Base-by-base conservation (phyloP, 2,888 invertebrate genomes). In the Byasa hedistus region DNA sequence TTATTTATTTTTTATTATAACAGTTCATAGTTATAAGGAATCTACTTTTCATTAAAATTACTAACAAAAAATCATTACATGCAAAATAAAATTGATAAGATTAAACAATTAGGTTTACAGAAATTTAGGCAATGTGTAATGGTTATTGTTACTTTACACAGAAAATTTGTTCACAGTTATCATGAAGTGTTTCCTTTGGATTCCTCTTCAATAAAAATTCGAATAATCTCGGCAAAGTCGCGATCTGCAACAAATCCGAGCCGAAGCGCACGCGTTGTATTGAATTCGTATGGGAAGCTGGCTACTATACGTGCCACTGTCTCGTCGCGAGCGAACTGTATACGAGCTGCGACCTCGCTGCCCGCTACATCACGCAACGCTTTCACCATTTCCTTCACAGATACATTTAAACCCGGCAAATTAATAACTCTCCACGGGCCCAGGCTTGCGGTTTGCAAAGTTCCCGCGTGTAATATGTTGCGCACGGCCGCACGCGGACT, bases 331-430 rank as follows among this genome's bases (percentile, higher is more conserved):
- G 78, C 75, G 67, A 76, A 87, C 22, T 70, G 72, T 17, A 91
- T 82, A 44, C 82, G 78, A 23, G 78, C 74, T 0, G 81, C 83
- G 19, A 73, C 79, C 55, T 72, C 66, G 12, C 77, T 75, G 12
- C 89, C 89, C n/a, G 85, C 86, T 19, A 79, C 83, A 1, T 70
- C 70, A 1, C 77, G 72, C 55, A 90, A 73, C 52, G 88, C 86
- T 22, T 71, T 69, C 57, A 87, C 64, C 84, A 88, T 87, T 17
- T 81, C 82, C 0, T 70, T 68, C 36, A 82, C 85, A 4, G 85
- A 70, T 8, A 85, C 84, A 64, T 79, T 72, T 51, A 90, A 70
- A 21, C 90, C 90, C 2, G 91, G 91, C 63, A 90, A 73, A 69
- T 79, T 80, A 0, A 89, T 72, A 10, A 75, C 81, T 22, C 86